phyloP scores from a whole-genome alignment of 2,888 invertebrate species.

The Rhimphoctona megacephalus region DNA sequence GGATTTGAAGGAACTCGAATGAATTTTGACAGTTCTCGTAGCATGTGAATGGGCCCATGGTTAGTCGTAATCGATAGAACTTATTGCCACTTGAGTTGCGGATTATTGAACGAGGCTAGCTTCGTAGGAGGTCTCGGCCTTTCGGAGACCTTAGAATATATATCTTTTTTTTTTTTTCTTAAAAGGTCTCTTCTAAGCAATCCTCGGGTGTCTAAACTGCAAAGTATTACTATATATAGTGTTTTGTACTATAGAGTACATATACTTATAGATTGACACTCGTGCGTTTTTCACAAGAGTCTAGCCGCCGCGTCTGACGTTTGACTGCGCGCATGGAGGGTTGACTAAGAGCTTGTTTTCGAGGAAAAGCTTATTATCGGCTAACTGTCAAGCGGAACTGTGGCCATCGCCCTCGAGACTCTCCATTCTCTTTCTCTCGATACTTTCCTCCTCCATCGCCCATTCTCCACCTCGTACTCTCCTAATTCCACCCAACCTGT shows the following conservation, averaged over 20 bases:
- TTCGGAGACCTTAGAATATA: constrained; percentile 58
- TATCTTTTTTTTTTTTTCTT: constrained; percentile 46
- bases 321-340: constrained; percentile 37
- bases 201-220: constrained; percentile 28
- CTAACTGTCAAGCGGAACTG: constrained; percentile 69
- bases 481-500: constrained; percentile 14
- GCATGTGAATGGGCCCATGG: background rate
- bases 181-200: constrained; percentile 63
- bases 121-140: constrained; percentile 43
- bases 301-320: constrained; percentile 20
- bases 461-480: background rate
- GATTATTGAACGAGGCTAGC: constrained; percentile 58
- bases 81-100: constrained; percentile 46
- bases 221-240: background rate
- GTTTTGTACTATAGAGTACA: background rate
- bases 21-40: background rate
- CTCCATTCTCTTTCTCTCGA: constrained; percentile 9
- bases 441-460: background rate
- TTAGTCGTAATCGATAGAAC: constrained; percentile 52
- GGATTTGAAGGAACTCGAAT: background rate
- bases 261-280: background rate
- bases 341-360: constrained; percentile 69
- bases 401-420: constrained; percentile 48
- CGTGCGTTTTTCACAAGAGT: constrained; percentile 10
- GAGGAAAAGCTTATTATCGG: constrained; percentile 73